phyloP scores from a whole-genome alignment of 2,797 vertebrate genomes.

The Chaunax sp. region DNA sequence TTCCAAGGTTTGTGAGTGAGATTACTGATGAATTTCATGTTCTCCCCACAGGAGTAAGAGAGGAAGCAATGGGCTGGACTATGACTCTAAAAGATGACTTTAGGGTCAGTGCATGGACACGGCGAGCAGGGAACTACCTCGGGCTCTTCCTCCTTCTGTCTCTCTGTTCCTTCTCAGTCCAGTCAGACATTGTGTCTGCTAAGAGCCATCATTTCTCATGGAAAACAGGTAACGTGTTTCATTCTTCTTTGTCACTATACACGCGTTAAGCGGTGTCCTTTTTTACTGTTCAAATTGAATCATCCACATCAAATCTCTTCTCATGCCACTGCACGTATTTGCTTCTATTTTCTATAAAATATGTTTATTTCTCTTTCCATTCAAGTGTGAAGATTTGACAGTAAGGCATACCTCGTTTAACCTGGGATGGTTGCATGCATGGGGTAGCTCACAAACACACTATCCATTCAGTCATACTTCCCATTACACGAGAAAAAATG shows the following conservation, averaged over 20 bases:
- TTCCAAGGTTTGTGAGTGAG: constrained; percentile 34
- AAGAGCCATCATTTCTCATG: constrained; percentile 90
- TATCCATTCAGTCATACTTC: constrained; percentile 25
- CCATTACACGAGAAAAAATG: constrained; percentile 36
- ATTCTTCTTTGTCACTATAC: not conserved
- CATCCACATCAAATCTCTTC: not conserved
- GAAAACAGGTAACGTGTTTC: constrained; percentile 90
- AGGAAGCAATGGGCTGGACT: constrained; percentile 89
- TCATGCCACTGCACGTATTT: not conserved
- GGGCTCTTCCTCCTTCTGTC: constrained; percentile 81
- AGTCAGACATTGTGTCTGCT: constrained; percentile 84
- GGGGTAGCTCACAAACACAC: not conserved
- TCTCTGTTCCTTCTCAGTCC: constrained; percentile 83
- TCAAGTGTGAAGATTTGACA: constrained; percentile 15
- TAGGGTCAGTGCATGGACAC: constrained; percentile 83
- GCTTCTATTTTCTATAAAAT: not conserved
- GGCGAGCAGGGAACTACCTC: constrained; percentile 81
- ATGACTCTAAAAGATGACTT: constrained; percentile 91
- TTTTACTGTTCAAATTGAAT: constrained; percentile 6
- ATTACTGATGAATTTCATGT: constrained; percentile 60
- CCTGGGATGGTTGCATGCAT: too few relatives aligned
- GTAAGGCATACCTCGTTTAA: too few relatives aligned
- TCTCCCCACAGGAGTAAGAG: constrained; percentile 86
- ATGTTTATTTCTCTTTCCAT: not conserved
- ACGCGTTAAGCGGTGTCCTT: not conserved